Evolutionary conservation across 2,113 vertebrate species (phyloP), one percentile per base, ranked within the genome.

Genomic region (Oryzias celebensis): DNA sequence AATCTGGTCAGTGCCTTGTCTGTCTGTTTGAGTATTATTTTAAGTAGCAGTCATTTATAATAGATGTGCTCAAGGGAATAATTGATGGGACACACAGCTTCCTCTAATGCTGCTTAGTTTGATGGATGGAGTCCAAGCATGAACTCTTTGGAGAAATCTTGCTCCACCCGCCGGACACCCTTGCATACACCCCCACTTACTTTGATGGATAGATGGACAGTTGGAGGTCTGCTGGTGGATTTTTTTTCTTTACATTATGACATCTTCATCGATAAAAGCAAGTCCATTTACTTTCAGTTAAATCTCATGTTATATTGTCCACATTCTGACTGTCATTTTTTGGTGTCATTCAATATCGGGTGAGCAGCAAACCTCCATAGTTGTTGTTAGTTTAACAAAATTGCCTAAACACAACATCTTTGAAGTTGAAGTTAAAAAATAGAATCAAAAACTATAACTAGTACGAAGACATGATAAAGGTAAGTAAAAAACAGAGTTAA

Each of bases 81-180:
- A 88, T 86, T 89, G 85, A 90, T 89, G 84, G 81, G 84, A 83
- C 87, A 77, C 84, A 68, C 75, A 73, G 81, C 80, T 84, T 85
- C 81, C 84, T 85, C 83, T 80, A 83, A 85, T 86, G 83, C 81
- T 88, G 78, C 82, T 87, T 87, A 86, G 81, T 84, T 79, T 87
- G 87, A 90, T 53, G 58, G 79, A 86, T 86, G 79, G 83, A 84
- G 75, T 73, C 79, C 81, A 82, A 80, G 75, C 79, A 82, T 72
- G 65, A 82, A 81, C 74, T 78, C 76, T 77, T 82, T 73, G 74
- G 72, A 60, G 56, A 78, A 78, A 65, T 54, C 42, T 20, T 74
- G 76, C 72, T 77, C 70, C 62, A 59, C 54, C 47, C 66, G 7
- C 75, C 67, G 62, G 72, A 51, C 64, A 62, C 68, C 43, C 63